Evolutionary conservation across 2,113 vertebrate genomes (phyloP).

Genomic region (Panthera tigris): DNA sequence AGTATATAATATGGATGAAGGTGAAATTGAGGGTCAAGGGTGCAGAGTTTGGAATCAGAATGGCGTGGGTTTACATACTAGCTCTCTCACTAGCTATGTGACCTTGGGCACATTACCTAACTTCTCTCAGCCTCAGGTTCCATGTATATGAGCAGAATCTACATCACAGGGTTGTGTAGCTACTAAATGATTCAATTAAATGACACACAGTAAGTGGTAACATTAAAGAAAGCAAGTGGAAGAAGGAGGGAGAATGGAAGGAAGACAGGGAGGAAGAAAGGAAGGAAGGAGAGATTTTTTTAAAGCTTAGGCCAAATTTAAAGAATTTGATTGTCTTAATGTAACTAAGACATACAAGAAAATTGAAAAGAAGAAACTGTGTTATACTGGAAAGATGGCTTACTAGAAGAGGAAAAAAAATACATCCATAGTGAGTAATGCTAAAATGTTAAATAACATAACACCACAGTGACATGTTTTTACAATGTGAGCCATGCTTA

Average conservation of each 20-base stretch:
- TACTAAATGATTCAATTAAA: not conserved
- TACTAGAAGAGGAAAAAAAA: constrained; percentile 57
- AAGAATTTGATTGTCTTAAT: constrained; percentile 46
- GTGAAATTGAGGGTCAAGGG: not conserved
- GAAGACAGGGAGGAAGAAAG: not conserved
- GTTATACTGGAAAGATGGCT: not conserved
- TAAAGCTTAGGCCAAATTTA: not conserved
- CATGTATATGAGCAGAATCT: not conserved
- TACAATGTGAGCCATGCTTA: not conserved
- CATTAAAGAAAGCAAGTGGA: not conserved
- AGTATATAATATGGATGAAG: not conserved
- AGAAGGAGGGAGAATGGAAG: not conserved
- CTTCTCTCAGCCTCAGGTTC: not conserved
- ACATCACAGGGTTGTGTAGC: not conserved
- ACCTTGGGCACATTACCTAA: not conserved
- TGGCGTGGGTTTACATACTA: not conserved
- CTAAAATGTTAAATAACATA: constrained; percentile 40
- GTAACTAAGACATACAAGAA: constrained; percentile 15
- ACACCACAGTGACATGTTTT: not conserved
- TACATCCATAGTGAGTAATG: constrained; percentile 61
- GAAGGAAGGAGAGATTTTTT: not conserved
- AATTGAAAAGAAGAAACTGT: constrained; percentile 39
- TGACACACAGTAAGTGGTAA: not conserved
- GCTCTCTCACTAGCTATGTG: not conserved
- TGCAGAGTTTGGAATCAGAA: not conserved